Conservation (phyloP, 2,888 invertebrate species). For the Phalera bucephala region DNA sequence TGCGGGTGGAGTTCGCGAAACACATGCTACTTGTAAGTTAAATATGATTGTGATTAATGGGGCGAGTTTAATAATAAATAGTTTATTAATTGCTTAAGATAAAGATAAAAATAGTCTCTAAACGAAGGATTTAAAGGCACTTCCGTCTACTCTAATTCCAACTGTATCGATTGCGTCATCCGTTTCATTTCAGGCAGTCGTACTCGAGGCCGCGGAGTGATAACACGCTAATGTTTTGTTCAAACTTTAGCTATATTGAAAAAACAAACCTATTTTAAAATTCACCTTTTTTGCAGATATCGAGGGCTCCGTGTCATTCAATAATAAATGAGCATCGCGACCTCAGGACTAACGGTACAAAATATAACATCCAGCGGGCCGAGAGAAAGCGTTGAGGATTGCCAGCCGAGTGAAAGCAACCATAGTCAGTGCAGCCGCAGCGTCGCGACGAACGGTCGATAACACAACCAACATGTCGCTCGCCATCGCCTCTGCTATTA, state of each 20-base stretch:
- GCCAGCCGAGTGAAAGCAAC: conserved; percentile 71
- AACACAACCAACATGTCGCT: conserved; percentile 66
- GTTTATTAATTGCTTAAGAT: background rate
- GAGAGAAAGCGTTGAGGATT: conserved; percentile 76
- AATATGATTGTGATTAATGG: conserved; percentile 21
- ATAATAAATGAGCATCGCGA: conserved; percentile 30
- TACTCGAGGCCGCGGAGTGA: conserved; percentile 38
- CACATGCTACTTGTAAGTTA: conserved; percentile 19
- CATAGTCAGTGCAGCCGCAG: conserved; percentile 54
- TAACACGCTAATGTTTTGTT: conserved; percentile 37
- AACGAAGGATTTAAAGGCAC: conserved; percentile 11
- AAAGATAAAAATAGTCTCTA: conserved; percentile 8
- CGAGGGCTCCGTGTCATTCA: conserved; percentile 17
- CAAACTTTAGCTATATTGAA: no score
- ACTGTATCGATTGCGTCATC: conserved; percentile 37
- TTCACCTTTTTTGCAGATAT: conserved; percentile 28
- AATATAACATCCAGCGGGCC: conserved; percentile 54
- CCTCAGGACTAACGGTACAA: conserved; percentile 69
- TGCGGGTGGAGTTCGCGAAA: conserved; percentile 23
- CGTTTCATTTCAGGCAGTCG: conserved; percentile 43
- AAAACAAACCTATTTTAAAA: no score
- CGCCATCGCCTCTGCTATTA: conserved; percentile 50
- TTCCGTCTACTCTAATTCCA: conserved; percentile 22
- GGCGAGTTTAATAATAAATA: background rate
- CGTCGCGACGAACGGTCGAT: conserved; percentile 60